Percentiles rank a stretch among this genome's conserved stretches.
Evolutionary conservation across 2,113 vertebrate species (phyloP).

Genomic region (Phrynosoma platyrhinos): DNA sequence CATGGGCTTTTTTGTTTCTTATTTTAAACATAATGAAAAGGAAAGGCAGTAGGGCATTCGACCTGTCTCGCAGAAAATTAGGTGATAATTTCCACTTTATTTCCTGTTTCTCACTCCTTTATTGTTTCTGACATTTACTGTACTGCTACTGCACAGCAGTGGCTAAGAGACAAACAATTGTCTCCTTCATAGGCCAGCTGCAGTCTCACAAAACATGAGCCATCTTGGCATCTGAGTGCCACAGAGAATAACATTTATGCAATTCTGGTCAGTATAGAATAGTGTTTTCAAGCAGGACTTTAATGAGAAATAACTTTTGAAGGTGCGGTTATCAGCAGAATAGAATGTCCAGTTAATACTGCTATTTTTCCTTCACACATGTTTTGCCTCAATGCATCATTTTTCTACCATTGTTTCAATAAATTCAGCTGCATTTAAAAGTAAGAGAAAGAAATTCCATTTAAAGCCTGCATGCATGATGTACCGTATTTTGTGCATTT

Average conservation of each 20-base stretch:
- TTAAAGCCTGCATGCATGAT: neutral
- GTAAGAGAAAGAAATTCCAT: neutral
- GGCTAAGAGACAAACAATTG: constrained; percentile 18
- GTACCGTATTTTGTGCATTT: too few relatives aligned
- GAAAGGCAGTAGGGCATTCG: neutral
- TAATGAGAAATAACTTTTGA: rapidly evolving
- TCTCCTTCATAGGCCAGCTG: constrained; percentile 20
- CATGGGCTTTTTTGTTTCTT: neutral
- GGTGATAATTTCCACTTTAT: constrained; percentile 15
- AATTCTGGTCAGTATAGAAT: neutral
- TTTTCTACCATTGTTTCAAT: neutral
- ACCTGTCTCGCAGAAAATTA: constrained; percentile 23
- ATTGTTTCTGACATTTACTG: constrained; percentile 20
- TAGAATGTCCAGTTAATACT: neutral
- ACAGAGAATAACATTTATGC: constrained; percentile 26
- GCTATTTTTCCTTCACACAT: neutral
- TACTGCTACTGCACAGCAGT: neutral
- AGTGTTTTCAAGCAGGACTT: neutral
- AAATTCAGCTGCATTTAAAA: neutral
- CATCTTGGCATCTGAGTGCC: neutral
- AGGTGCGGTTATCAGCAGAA: neutral
- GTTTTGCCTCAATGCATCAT: rapidly evolving
- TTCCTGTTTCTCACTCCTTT: constrained; percentile 21
- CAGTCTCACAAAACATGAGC: neutral
- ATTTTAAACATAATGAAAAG: constrained; percentile 26